Conservation (phyloP, 2,888 invertebrate genomes). For the Aleiodes alternator region DNA sequence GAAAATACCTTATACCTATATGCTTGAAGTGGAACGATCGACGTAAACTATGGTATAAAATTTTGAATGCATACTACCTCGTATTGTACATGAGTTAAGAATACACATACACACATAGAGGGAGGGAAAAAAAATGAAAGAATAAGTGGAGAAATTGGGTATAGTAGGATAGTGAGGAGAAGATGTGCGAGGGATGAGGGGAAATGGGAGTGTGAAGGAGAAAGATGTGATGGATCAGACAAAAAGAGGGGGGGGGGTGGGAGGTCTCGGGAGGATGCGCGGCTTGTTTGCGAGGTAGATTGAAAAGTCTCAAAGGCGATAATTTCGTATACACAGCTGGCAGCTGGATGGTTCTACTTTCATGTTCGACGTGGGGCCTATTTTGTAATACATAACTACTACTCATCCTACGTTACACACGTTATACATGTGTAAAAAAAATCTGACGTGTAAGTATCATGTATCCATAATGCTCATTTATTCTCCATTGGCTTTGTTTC, state of each 20-base stretch:
- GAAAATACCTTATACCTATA: not conserved
- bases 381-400: conserved; percentile 48
- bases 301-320: conserved; percentile 67
- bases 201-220: not conserved
- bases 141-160: conserved; percentile 3
- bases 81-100: conserved; percentile 42
- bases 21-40: conserved; percentile 8
- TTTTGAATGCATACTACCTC: conserved; percentile 54
- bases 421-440: conserved; percentile 9
- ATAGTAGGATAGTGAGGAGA: too few species aligned
- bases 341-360: conserved; percentile 62
- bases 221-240: not conserved
- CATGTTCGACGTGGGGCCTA: conserved; percentile 64
- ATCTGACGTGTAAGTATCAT: not conserved
- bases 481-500: too few species aligned
- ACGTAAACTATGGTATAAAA: conserved; percentile 47
- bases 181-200: not conserved
- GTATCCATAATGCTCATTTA: too few species aligned
- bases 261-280: conserved; percentile 56
- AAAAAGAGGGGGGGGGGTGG: conserved; percentile 10
- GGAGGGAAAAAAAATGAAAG: conserved; percentile 3
- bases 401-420: not conserved
- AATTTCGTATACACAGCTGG: conserved; percentile 64
- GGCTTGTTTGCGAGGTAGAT: conserved; percentile 62
- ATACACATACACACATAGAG: not conserved